Conservation (phyloP, 2,888 invertebrate genomes). For the Tipula lateralis region DNA sequence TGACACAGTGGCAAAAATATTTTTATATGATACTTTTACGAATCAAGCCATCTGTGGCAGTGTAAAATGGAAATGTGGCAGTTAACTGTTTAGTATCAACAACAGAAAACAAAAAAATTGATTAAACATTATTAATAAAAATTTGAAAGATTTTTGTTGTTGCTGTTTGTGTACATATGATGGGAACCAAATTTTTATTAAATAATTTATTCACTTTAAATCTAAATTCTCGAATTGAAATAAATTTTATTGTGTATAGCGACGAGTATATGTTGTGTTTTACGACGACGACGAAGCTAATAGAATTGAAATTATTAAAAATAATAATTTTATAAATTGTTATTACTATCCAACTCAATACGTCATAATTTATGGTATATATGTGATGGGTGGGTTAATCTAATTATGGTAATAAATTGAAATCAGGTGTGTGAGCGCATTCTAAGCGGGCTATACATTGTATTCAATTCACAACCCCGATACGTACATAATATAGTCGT, state of each 20-base stretch:
- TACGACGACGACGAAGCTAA: neutral
- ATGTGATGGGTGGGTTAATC: neutral
- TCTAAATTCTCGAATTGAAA: slow-evolving; percentile 11
- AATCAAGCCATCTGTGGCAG: neutral
- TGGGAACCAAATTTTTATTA: neutral
- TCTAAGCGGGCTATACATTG: neutral
- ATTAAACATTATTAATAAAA: neutral
- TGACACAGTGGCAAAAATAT: too few species aligned
- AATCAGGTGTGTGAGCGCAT: neutral
- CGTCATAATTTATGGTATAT: neutral
- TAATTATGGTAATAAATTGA: neutral
- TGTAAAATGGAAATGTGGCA: neutral
- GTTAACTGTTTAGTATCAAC: neutral
- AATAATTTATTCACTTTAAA: slow-evolving; percentile 13
- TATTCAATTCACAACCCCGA: neutral
- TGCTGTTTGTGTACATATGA: neutral
- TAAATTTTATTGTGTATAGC: slow-evolving; percentile 2
- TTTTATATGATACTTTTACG: too few species aligned
- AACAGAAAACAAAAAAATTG: neutral
- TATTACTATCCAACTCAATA: neutral
- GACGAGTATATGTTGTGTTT: neutral
- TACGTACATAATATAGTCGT: neutral
- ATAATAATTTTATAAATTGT: neutral
- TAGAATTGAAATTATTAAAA: slow-evolving; percentile 24
- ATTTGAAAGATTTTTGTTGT: neutral